Evolutionary conservation across 2,888 invertebrate species (phyloP), one percentile per base, ranked within the genome.

Genomic region (Aporophyla lueneburgensis): DNA sequence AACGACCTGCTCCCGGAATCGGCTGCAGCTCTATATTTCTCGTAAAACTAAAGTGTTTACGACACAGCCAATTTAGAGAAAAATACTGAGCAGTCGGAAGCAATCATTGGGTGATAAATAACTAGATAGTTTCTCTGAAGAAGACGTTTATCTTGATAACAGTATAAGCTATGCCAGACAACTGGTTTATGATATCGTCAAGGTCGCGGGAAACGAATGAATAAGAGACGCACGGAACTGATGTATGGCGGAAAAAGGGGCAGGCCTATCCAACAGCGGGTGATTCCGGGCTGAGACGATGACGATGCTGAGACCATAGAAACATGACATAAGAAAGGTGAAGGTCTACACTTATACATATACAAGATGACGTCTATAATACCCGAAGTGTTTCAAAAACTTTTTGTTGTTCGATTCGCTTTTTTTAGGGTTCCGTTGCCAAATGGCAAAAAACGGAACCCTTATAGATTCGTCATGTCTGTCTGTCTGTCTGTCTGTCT

Each of bases 11-110:
- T 78, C 33, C 66, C 33, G n/a, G 19, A 73, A 80, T 72, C 68
- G 66, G 59, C 27, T 65, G 73, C 71, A 71, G 61, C 67, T 72
- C 71, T 67, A 78, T 78, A 80, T 74, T 62, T 73, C 77, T 78
- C 80, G 86, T 83, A 84, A 86, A 73, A 53, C 62, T 74, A 76
- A 86, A 80, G 84, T 80, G 88, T 88, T 77, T 81, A 86, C 81
- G 84, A 79, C 69, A 58, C 49, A 54, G 63, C 53, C 70, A 62
- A 71, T 73, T 68, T 49, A 19, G 65, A 68, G 71, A 43, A 54
- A 86, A 65, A 68, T 71, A 83, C 27, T 62, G 58, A 62, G 51
- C 58, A 56, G 46, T 46, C 40, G 46, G 62, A 58, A 78, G 70
- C 14, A 49, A 53, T 56, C 83, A 67, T 21, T 24, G 16, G 40